Percentiles rank a stretch among this genome's conserved stretches.
Conservation (phyloP, 2,797 vertebrate species). For the Erethizon dorsatum region DNA sequence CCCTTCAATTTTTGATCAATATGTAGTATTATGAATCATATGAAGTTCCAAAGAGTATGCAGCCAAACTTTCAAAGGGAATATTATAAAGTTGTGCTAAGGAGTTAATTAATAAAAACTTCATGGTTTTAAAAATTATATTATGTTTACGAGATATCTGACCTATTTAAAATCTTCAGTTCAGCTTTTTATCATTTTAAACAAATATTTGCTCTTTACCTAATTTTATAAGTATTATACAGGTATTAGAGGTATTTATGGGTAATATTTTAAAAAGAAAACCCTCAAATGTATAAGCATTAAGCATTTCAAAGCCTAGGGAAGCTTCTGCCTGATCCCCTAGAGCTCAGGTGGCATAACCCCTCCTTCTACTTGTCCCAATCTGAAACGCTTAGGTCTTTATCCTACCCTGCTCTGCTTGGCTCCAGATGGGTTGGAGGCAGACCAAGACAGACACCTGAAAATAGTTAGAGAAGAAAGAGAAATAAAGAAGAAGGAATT, state of each 20-base stretch:
- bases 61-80: neutral
- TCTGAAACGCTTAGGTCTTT: neutral
- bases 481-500: neutral
- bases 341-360: neutral
- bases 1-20: neutral
- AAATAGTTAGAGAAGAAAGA: neutral
- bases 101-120: neutral
- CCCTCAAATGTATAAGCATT: neutral
- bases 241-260: neutral
- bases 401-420: neutral
- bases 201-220: constrained; percentile 6
- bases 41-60: neutral
- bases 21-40: neutral
- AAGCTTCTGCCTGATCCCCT: neutral
- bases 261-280: neutral
- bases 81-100: neutral
- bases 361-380: neutral
- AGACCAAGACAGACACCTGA: neutral
- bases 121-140: neutral
- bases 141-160: neutral
- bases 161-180: neutral
- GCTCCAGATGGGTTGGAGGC: neutral
- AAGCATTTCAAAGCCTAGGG: neutral
- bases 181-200: neutral
- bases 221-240: neutral